Evolutionary conservation across 2,888 invertebrate species (phyloP), one percentile per base, ranked within the genome.

Genomic region (Diachrysia chrysitis): DNA sequence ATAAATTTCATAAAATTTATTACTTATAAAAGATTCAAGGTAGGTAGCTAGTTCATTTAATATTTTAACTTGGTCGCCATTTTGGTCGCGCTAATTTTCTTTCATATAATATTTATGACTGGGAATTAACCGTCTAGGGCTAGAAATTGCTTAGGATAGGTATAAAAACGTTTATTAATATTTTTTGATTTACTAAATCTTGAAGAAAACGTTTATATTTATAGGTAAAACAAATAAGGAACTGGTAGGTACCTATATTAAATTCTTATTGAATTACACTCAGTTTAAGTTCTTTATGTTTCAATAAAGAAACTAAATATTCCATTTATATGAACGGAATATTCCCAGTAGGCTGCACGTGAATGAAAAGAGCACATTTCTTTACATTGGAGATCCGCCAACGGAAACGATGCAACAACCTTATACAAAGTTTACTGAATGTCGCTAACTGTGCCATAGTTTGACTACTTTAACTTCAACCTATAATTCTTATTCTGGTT

Each of bases 341-440:
- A 42, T 42, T 42, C n/a, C n/a, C n/a, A n/a, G 42, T n/a, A 42
- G 42, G 42, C 16, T 14, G 16, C 16, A 42, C n/a, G 5, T 42
- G 42, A 51, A 56, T 59, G 9, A 53, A 58, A 58, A 19, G 21
- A 12, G 42, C 53, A 37, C 37, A 53, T 51, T 19, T 16, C 35
- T n/a, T 25, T 42, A 51, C 46, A 23, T 61, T 58, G 58, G 51
- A 67, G 37, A 7, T 17, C 16, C 57, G 60, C 63, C 67, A 73
- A 29, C 51, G 58, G 68, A 63, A 57, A 42, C 48, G 17, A 64
- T 51, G 48, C 42, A 55, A 25, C 58, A 62, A 53, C 58, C 59
- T 48, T 25, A 23, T 51, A 58, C 23, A 16, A 66, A 58, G 57
- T 74, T 53, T 46, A 16, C 57, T 46, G 56, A 53, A 54, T 68